Conservation (phyloP, 2,888 invertebrate species). For the Ecliptopera silaceata region DNA sequence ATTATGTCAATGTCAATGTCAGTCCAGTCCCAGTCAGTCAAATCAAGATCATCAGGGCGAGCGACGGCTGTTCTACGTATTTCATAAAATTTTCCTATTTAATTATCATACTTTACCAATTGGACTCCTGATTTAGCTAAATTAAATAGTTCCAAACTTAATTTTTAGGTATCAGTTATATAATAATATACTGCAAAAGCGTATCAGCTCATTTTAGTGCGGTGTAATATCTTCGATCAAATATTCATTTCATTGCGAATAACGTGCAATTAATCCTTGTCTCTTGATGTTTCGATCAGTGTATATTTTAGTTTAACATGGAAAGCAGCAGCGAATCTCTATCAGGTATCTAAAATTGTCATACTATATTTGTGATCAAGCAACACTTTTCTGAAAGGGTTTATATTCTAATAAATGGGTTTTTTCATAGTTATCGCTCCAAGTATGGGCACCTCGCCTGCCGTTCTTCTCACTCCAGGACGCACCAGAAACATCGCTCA, state of each 20-base stretch:
- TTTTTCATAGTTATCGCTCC: constrained; percentile 63
- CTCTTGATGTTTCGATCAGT: constrained; percentile 24
- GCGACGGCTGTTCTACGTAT: no score
- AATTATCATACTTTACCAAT: neutral
- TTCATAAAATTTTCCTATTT: neutral
- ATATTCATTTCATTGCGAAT: constrained; percentile 25
- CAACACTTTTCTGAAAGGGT: neutral
- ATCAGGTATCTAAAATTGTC: constrained; percentile 54
- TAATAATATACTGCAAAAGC: neutral
- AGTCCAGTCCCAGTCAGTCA: no score
- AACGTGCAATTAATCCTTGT: constrained; percentile 12
- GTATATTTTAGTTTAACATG: constrained; percentile 50
- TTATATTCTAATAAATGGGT: constrained; percentile 16
- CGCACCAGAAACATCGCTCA: constrained; percentile 90
- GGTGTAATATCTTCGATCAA: constrained; percentile 22
- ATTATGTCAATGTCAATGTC: no score
- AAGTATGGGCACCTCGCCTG: constrained; percentile 72
- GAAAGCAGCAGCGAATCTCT: constrained; percentile 72
- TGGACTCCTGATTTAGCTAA: neutral
- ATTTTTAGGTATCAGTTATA: neutral
- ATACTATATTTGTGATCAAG: neutral
- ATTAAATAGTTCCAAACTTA: neutral
- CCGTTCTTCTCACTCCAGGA: constrained; percentile 88
- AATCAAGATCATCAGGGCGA: no score
- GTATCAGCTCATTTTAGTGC: neutral